Percentiles rank a stretch among this genome's conserved stretches.
These are phyloP conservation scores for Diploptera punctata DNA, from an alignment of 2,888 invertebrate species.

Conservation along the genomic window DNA sequence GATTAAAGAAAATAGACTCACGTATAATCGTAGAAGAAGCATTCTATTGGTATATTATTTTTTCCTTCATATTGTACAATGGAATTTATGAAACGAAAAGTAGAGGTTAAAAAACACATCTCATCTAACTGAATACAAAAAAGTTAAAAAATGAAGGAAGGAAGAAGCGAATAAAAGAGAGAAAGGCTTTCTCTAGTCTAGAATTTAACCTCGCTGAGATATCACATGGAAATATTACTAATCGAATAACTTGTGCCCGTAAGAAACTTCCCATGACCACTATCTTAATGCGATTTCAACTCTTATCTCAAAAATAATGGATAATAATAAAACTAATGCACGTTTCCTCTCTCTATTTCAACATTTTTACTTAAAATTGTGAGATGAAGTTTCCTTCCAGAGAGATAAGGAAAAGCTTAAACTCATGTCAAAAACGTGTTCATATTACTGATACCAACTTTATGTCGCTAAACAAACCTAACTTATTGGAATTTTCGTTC, in stretches of 20 bases:
- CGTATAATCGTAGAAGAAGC: too few species aligned
- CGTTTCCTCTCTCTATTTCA: neutral
- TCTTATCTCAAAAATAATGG: neutral
- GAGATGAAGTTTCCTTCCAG: too few species aligned
- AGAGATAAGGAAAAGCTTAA: neutral
- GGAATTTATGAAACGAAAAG: too few species aligned
- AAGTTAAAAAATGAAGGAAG: neutral
- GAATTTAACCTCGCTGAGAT: neutral
- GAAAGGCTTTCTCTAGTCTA: neutral
- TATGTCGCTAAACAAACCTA: too few species aligned
- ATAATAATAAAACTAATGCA: constrained; percentile 1
- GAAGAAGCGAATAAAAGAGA: neutral
- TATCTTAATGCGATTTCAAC: neutral
- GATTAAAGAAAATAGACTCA: too few species aligned
- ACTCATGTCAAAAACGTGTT: constrained; percentile 21
- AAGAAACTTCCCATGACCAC: neutral
- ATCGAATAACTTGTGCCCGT: too few species aligned
- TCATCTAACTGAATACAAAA: neutral
- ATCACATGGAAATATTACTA: neutral
- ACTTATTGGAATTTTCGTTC: too few species aligned
- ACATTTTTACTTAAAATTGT: too few species aligned
- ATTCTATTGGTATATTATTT: too few species aligned
- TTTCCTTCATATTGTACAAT: too few species aligned
- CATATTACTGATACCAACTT: too few species aligned
- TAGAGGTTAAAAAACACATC: too few species aligned